Percentiles rank a stretch among this genome's conserved stretches.
Conservation (phyloP, 2,797 vertebrate species). For the Coendou prehensilis region DNA sequence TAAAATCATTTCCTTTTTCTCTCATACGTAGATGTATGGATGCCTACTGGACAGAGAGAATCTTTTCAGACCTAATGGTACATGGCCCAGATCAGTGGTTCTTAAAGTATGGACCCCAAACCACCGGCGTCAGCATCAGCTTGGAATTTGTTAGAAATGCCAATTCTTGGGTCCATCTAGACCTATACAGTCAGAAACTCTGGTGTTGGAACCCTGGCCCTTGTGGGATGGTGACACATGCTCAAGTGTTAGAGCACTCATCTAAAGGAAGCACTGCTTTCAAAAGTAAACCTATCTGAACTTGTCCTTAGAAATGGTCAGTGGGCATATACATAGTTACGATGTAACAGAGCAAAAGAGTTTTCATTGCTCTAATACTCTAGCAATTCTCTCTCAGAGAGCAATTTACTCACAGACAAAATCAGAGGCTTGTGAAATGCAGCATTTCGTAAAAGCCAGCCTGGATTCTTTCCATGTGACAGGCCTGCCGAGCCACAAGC, state of each 20-base stretch:
- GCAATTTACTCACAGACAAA: background rate
- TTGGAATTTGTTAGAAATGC: background rate
- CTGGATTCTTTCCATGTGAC: conserved; percentile 49
- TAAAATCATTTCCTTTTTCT: background rate
- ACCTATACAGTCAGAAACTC: background rate
- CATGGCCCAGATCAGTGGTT: background rate
- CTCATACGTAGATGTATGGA: background rate
- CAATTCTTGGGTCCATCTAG: background rate
- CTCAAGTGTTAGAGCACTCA: background rate
- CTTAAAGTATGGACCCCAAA: background rate
- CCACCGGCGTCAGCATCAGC: background rate
- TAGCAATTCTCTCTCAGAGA: background rate
- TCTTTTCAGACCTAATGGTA: background rate
- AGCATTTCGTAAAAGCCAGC: conserved; percentile 33
- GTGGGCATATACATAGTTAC: background rate
- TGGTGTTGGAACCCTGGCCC: background rate
- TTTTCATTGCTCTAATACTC: background rate
- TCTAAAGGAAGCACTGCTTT: background rate
- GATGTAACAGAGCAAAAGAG: background rate
- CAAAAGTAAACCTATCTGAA: background rate
- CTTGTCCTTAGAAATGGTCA: background rate
- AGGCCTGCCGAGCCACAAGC: conserved; percentile 19
- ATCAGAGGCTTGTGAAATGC: conserved; percentile 36
- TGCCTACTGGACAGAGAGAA: background rate
- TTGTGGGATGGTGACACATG: background rate